A percentile compares a stretch with the other conserved stretches of the same genome.
Evolutionary conservation across 2,888 invertebrate species (phyloP).

Genomic region (Orthosia cruda): DNA sequence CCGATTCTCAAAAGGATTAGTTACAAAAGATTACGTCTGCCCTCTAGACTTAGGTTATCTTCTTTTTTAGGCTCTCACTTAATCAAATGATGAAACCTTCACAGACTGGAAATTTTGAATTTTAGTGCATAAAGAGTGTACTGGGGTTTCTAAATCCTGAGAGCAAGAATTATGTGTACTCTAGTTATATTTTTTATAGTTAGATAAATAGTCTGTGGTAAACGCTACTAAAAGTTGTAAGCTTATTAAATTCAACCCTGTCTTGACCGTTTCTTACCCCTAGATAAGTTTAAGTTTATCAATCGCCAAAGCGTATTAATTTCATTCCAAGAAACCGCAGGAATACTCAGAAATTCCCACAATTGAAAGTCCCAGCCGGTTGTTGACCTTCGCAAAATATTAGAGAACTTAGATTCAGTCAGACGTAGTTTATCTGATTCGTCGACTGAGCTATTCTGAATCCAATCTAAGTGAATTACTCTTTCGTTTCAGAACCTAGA

Average conservation of each 20-base stretch:
- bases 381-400: conserved; percentile 43
- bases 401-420: conserved; percentile 41
- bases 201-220: neutral
- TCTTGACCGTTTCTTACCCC: neutral
- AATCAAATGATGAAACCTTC: conserved; percentile 7
- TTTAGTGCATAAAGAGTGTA: neutral
- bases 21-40: neutral
- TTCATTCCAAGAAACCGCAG: conserved; percentile 38
- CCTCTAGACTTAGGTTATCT: conserved; percentile 3
- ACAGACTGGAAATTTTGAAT: neutral
- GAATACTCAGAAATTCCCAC: neutral
- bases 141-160: neutral
- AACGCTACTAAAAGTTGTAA: neutral
- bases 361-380: conserved; percentile 22
- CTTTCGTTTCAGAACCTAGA: conserved; percentile 42
- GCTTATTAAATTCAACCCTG: neutral
- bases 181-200: neutral
- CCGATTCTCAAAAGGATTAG: neutral
- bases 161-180: neutral
- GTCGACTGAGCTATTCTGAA: conserved; percentile 50
- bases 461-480: conserved; percentile 54
- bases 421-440: conserved; percentile 51
- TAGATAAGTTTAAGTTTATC: conserved; percentile 22
- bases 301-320: conserved; percentile 9
- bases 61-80: neutral